These are phyloP conservation scores for Lasioglossum leucozonium DNA, from an alignment of 2,888 invertebrate species.

Conservation along the genomic window DNA sequence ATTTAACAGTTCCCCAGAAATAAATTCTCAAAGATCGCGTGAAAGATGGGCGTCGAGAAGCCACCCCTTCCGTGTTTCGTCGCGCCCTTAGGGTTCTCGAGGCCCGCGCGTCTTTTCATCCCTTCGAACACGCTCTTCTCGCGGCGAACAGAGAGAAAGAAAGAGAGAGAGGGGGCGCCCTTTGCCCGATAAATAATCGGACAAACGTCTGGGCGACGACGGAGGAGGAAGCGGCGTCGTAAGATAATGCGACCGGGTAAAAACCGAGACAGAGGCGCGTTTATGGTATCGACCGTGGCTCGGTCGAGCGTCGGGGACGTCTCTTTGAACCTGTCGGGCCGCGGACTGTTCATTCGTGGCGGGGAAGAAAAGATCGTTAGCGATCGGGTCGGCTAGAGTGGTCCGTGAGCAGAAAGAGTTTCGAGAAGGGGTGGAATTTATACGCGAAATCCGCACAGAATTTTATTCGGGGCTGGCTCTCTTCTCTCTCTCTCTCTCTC, in stretches of 20 bases:
- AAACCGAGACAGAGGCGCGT: slow-evolving; percentile 25
- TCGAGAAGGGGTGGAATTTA: slow-evolving; percentile 43
- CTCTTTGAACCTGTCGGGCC: not conserved
- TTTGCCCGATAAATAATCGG: slow-evolving; percentile 69
- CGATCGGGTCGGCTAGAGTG: slow-evolving; percentile 22
- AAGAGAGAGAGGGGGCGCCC: not conserved
- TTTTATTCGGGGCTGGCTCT: slow-evolving; percentile 37
- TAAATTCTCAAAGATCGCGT: not conserved
- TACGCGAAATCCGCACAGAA: slow-evolving; percentile 49
- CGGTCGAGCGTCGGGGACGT: not conserved
- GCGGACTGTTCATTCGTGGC: slow-evolving; percentile 24
- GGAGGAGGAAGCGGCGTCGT: not conserved
- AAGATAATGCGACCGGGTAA: slow-evolving; percentile 21
- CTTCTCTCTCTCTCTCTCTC: not conserved
- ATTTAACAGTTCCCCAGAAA: not conserved
- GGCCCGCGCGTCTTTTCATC: slow-evolving; percentile 53
- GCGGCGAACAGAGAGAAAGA: not conserved
- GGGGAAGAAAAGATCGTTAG: slow-evolving; percentile 52
- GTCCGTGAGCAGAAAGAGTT: slow-evolving; percentile 35
- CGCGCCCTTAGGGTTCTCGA: slow-evolving; percentile 56
- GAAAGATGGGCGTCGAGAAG: not conserved
- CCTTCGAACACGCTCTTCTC: not conserved
- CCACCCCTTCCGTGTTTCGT: not conserved
- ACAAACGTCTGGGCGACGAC: slow-evolving; percentile 6
- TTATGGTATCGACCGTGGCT: slow-evolving; percentile 42